Evolutionary conservation across 2,797 vertebrate genomes (phyloP), one percentile per base, ranked within the genome.

Genomic region (Ptychobarbus kaznakovi): DNA sequence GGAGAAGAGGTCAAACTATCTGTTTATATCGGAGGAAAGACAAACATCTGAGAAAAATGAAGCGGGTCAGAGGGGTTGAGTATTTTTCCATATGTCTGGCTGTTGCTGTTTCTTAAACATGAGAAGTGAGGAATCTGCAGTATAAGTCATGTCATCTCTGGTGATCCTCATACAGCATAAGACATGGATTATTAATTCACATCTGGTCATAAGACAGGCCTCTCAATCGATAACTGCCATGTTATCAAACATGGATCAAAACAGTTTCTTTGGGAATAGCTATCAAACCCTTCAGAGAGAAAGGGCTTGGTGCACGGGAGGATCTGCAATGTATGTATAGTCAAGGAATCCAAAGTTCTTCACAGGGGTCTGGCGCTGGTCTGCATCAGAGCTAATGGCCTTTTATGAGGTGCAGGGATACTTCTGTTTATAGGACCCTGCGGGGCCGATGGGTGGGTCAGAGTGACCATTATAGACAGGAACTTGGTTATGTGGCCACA

Each of bases 1-100:
- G 73, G 35, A 58, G 80, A 22, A 66, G 76, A 70, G 70, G 56
- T 58, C 77, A 80, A 53, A 22, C 75, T 66, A 88, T 90, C 89
- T 91, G 58, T 89, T 91, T 89, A 80, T 84, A 80, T 77, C 78
- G n/a, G 11, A 87, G 61, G 77, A 89, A 90, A 89, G 90, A 89
- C 82, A 89, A 90, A 88, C 84, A 84, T 81, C n/a, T 44, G 63
- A 40, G 7, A 90, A 75, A 91, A 90, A 86, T 84, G 65, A 86
- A 89, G 78, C 66, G 61, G 90, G 85, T 76, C 87, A 86, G 58
- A 89, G 90, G 87, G 86, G 86, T 85, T 80, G 68, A 83, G 35
- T 61, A 80, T 76, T 91, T 90, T 90, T 88, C 90, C 86, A 90
- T 86, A 79, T 87, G 40, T 83, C 74, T 88, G 73, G 72, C 56